These are phyloP conservation scores for Diabrotica virgifera DNA, from an alignment of 1,140 invertebrate genomes.

Conservation along the genomic window DNA sequence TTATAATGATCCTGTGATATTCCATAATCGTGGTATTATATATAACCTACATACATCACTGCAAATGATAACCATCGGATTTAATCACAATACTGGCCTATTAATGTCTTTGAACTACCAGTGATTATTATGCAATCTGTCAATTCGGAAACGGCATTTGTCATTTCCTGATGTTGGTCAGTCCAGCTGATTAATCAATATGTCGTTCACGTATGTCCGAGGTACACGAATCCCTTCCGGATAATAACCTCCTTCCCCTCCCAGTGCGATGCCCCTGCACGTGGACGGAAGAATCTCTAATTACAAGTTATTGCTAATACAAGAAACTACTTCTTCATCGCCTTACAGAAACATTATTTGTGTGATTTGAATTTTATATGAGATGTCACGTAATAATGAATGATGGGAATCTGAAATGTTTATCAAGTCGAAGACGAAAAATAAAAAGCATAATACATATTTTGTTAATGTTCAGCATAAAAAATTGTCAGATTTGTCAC, in stretches of 20 bases:
- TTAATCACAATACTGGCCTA: background rate
- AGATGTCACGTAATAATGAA: too few species aligned
- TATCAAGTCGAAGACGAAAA: too few species aligned
- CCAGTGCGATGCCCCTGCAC: slow-evolving; percentile 14
- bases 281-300: slow-evolving; percentile 23
- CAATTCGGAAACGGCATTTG: slow-evolving; percentile 31
- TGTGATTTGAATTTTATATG: background rate
- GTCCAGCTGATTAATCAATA: slow-evolving; percentile 26
- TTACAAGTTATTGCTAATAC: slow-evolving; percentile 14
- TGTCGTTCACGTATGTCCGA: slow-evolving; percentile 18
- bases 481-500: too few species aligned
- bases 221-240: background rate
- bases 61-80: too few species aligned
- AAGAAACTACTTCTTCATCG: background rate
- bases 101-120: slow-evolving; percentile 14
- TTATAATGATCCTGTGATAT: too few species aligned
- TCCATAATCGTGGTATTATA: too few species aligned
- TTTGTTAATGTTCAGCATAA: too few species aligned
- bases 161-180: slow-evolving; percentile 30
- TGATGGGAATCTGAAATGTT: too few species aligned
- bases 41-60: too few species aligned
- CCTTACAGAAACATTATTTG: background rate
- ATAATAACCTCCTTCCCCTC: background rate
- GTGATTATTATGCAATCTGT: slow-evolving; percentile 28
- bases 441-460: too few species aligned